phyloP scores from a whole-genome alignment of 2,797 vertebrate genomes.

The Acanthurus leucopareius region DNA sequence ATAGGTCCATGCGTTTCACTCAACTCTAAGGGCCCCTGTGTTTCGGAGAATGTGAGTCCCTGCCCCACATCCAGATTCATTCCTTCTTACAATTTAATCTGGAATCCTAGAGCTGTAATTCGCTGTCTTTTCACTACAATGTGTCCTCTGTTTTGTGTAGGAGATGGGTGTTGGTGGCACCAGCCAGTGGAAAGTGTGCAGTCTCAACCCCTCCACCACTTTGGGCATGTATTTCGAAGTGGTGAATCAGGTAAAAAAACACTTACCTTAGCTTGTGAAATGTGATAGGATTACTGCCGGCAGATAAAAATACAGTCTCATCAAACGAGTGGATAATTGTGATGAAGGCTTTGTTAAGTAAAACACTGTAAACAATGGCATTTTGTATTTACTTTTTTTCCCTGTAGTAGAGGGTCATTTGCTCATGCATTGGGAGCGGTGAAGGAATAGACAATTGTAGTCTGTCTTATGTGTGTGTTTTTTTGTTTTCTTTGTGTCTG shows the following conservation, averaged over 20 bases:
- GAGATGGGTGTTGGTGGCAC: constrained; percentile 93
- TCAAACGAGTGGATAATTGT: constrained; percentile 17
- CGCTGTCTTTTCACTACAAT: constrained; percentile 7
- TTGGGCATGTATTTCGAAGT: constrained; percentile 96
- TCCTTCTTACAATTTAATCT: not conserved
- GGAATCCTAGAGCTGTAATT: constrained; percentile 9
- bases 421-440: constrained; percentile 6
- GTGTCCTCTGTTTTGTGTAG: constrained; percentile 62
- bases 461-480: constrained; percentile 30
- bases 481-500: constrained; percentile 12
- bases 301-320: not conserved
- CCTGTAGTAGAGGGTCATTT: constrained; percentile 14
- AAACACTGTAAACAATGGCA: constrained; percentile 22
- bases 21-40: constrained; percentile 91
- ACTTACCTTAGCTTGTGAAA: not conserved
- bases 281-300: not conserved
- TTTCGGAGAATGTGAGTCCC: constrained; percentile 95
- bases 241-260: constrained; percentile 92
- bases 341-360: constrained; percentile 10
- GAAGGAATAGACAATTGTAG: constrained; percentile 10
- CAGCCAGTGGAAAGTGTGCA: constrained; percentile 96
- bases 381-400: constrained; percentile 14
- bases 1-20: constrained; percentile 95
- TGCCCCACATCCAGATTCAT: not conserved
- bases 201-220: constrained; percentile 91